These are phyloP conservation scores for Daboia siamensis DNA, from an alignment of 2,113 vertebrate genomes.

Conservation along the genomic window DNA sequence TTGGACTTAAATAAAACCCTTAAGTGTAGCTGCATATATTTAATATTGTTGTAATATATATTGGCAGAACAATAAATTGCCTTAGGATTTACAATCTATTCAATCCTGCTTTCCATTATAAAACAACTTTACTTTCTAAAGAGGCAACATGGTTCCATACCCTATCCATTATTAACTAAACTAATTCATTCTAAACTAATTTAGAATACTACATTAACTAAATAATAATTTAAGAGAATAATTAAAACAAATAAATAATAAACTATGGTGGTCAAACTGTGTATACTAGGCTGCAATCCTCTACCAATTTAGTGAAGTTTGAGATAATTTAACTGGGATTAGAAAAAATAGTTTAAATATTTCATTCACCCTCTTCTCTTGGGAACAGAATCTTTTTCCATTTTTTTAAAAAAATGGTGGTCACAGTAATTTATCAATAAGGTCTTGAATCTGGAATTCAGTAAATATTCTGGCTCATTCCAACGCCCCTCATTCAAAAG, in stretches of 20 bases:
- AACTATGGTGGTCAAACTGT: background rate
- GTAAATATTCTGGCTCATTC: background rate
- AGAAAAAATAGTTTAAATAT: background rate
- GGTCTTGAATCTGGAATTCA: background rate
- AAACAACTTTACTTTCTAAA: conserved; percentile 32
- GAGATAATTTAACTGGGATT: background rate
- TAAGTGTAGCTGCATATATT: conserved; percentile 59
- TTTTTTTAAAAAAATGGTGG: background rate
- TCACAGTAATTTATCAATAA: background rate
- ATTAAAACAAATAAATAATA: background rate
- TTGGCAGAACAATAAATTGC: conserved; percentile 61
- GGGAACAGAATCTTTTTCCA: background rate
- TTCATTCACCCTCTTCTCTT: background rate
- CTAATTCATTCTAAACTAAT: background rate
- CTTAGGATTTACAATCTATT: conserved; percentile 52
- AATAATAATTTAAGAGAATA: background rate
- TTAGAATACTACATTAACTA: background rate
- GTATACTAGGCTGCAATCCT: background rate
- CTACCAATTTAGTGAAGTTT: background rate
- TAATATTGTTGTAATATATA: conserved; percentile 57
- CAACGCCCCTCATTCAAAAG: background rate
- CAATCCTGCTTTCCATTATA: conserved; percentile 38
- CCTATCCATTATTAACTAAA: conserved; percentile 33
- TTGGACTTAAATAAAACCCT: conserved; percentile 66
- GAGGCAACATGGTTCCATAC: conserved; percentile 7